phyloP scores from a whole-genome alignment of 2,113 vertebrate genomes.

The Regulus satrapa region DNA sequence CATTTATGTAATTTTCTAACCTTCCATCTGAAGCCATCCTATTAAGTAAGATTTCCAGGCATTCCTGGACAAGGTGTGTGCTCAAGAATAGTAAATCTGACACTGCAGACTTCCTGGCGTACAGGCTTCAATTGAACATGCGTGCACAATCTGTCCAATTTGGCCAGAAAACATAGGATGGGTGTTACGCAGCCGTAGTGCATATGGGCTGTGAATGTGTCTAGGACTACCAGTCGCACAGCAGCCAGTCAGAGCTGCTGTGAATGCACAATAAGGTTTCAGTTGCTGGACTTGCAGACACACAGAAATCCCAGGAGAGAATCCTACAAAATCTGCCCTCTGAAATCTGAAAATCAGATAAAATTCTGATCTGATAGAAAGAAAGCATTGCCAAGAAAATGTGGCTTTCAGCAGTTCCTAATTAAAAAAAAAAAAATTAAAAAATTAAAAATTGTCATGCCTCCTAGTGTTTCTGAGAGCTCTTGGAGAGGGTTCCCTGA shows the following conservation, averaged over 20 bases:
- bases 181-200: neutral
- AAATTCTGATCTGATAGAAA: neutral
- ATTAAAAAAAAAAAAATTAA: neutral
- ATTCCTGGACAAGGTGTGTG: neutral
- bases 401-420: neutral
- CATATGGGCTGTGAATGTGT: constrained; percentile 20
- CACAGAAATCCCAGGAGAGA: neutral
- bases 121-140: neutral
- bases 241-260: neutral
- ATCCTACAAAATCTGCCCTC: neutral
- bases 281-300: neutral
- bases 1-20: neutral
- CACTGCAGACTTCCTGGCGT: neutral
- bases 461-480: neutral
- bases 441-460: neutral
- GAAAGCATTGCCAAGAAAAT: neutral
- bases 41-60: neutral
- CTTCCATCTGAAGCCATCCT: neutral
- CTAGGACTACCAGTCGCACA: neutral
- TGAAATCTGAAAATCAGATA: no score
- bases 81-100: neutral
- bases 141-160: neutral
- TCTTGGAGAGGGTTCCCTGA: neutral
- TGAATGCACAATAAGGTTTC: constrained; percentile 2
- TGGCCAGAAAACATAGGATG: neutral